A percentile compares a stretch with the other conserved stretches of the same genome.
Conservation (phyloP, 30 jellyfish, hydroid and myxozoan genomes). For the Calvadosia cruxmelitensis region DNA sequence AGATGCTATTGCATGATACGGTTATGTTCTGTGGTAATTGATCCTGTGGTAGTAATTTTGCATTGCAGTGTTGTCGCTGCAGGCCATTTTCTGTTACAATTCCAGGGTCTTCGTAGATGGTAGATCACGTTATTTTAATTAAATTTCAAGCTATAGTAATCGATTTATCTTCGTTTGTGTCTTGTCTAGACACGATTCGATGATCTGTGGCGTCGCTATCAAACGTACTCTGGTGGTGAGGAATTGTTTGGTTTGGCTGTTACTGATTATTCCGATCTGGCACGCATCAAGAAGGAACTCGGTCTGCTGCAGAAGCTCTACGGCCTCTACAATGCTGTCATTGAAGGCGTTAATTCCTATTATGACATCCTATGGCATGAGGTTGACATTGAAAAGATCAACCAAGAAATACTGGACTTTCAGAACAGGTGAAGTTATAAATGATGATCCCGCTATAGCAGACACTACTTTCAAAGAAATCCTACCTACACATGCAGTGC, state of each 20-base stretch:
- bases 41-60: no score
- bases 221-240: slow-evolving; percentile 97
- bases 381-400: slow-evolving; percentile 88
- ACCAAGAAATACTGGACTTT: slow-evolving; percentile 67
- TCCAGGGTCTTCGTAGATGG: no score
- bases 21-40: no score
- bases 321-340: slow-evolving; percentile 87
- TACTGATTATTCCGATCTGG: slow-evolving; percentile 71
- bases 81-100: no score
- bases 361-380: slow-evolving; percentile 95
- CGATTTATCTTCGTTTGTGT: neutral
- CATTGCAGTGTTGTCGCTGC: no score
- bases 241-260: slow-evolving; percentile 89
- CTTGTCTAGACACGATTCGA: slow-evolving; percentile 64
- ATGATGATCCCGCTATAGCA: no score
- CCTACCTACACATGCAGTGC: no score
- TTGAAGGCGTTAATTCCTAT: slow-evolving; percentile 80
- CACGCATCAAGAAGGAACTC: slow-evolving; percentile 73
- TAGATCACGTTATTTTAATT: no score
- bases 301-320: slow-evolving; percentile 82
- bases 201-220: slow-evolving; percentile 78
- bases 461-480: no score
- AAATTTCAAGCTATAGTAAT: no score
- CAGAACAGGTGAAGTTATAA: slow-evolving; percentile 84
- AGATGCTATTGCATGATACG: no score